A percentile compares a stretch with the other conserved stretches of the same genome.
phyloP scores from a whole-genome alignment of 2,113 vertebrate genomes.

The Chroicocephalus ridibundus region DNA sequence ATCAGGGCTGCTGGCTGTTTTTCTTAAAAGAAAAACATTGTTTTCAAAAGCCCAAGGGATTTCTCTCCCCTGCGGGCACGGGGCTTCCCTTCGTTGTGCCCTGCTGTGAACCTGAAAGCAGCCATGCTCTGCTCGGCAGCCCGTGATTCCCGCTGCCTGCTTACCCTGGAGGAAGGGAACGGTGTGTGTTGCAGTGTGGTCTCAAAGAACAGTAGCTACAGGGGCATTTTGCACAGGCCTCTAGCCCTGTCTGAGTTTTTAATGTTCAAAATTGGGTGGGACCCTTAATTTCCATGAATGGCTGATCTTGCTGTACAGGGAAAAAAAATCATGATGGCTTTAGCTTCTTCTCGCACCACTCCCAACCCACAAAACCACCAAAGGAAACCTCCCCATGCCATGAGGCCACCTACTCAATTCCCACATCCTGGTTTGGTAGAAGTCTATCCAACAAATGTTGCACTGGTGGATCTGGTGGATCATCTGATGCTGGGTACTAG shows the following conservation, averaged over 20 bases:
- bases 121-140: not conserved
- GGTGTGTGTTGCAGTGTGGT: not conserved
- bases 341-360: not conserved
- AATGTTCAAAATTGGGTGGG: not conserved
- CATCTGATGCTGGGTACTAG: not conserved
- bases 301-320: too few relatives aligned
- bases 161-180: not conserved
- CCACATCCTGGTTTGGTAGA: not conserved
- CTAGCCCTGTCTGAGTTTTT: not conserved
- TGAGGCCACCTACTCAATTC: not conserved
- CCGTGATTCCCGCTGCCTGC: rapidly evolving
- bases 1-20: not conserved
- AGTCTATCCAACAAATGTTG: not conserved
- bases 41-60: not conserved
- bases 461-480: not conserved
- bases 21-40: not conserved
- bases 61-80: not conserved
- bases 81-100: not conserved
- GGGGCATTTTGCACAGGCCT: not conserved
- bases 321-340: not conserved
- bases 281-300: not conserved
- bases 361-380: not conserved
- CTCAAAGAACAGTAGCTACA: not conserved
- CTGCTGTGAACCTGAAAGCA: not conserved
- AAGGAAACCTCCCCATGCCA: not conserved